phyloP scores from a whole-genome alignment of 2,113 vertebrate genomes.

The Ageneiosus marmoratus region DNA sequence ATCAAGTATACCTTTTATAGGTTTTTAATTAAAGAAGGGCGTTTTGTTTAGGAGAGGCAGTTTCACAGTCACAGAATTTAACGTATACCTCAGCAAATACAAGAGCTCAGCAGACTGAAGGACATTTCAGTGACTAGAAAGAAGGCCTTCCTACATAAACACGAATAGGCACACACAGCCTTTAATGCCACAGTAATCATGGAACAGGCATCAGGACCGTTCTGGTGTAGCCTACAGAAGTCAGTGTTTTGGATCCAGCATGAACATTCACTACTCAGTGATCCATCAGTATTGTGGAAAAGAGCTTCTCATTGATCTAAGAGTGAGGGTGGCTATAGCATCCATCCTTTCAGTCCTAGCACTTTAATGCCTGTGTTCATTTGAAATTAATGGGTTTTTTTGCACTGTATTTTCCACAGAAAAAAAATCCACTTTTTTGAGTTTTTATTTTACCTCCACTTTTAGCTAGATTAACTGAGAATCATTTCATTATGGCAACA shows the following conservation, averaged over 20 bases:
- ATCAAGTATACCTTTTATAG: slow-evolving; percentile 19
- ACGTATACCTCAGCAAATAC: slow-evolving; percentile 65
- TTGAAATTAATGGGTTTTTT: slow-evolving; percentile 72
- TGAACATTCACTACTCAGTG: not conserved
- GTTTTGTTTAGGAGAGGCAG: slow-evolving; percentile 49
- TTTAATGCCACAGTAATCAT: slow-evolving; percentile 6
- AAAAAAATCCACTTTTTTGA: slow-evolving; percentile 46
- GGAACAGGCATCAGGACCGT: not conserved
- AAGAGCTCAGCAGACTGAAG: slow-evolving; percentile 26
- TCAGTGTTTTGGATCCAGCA: slow-evolving; percentile 23
- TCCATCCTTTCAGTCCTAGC: slow-evolving; percentile 81
- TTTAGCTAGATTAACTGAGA: slow-evolving; percentile 65
- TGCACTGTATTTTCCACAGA: slow-evolving; percentile 87
- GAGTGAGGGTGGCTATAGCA: slow-evolving; percentile 18
- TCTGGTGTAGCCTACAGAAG: not conserved
- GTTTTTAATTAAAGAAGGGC: slow-evolving; percentile 42
- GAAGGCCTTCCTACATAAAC: not conserved
- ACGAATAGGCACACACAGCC: not conserved
- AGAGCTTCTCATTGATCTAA: slow-evolving; percentile 29
- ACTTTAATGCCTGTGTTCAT: slow-evolving; percentile 84
- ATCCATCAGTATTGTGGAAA: slow-evolving; percentile 48
- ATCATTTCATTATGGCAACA: slow-evolving; percentile 72
- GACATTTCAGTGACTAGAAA: slow-evolving; percentile 48
- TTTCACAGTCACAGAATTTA: slow-evolving; percentile 42
- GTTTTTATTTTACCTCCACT: slow-evolving; percentile 56